Percentiles rank a stretch among this genome's conserved stretches.
Evolutionary conservation across 2,797 vertebrate species (phyloP).

Genomic region (Calcarius lapponicus): DNA sequence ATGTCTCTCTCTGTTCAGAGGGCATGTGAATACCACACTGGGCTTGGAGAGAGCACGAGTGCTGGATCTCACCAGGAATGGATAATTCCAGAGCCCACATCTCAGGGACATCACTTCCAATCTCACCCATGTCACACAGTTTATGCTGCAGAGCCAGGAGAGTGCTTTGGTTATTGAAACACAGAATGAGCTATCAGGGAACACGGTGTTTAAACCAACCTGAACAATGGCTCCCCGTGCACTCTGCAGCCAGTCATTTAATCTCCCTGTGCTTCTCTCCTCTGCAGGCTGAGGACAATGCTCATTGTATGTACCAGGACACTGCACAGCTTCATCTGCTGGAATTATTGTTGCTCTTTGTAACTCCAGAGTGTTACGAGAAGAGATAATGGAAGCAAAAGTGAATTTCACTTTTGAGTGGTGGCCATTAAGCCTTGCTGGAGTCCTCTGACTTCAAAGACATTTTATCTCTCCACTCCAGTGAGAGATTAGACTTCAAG

Average conservation of each 20-base stretch:
- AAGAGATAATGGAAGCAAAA: constrained; percentile 15
- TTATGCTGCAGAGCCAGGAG: not conserved
- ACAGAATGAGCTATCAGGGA: not conserved
- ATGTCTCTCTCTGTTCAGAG: not conserved
- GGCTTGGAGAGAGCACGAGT: not conserved
- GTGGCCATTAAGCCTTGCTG: constrained; percentile 1
- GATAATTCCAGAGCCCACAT: not conserved
- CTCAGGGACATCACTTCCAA: not conserved
- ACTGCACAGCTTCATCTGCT: constrained; percentile 16
- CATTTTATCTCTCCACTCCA: not conserved
- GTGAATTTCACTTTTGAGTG: constrained; percentile 33
- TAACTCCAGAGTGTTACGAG: not conserved
- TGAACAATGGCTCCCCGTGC: not conserved
- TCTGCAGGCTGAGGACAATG: not conserved
- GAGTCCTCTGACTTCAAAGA: not conserved
- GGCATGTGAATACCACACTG: not conserved
- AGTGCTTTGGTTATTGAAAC: not conserved
- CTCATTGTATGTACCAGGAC: not conserved
- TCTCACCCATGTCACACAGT: not conserved
- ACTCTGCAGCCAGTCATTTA: not conserved
- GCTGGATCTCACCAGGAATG: not conserved
- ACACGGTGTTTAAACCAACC: not conserved
- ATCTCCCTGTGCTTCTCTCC: not conserved
- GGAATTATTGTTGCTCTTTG: constrained; percentile 7
- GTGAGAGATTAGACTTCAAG: not conserved